These are phyloP conservation scores for Tromatobia lineatoria DNA, from an alignment of 2,888 invertebrate species.

Conservation along the genomic window DNA sequence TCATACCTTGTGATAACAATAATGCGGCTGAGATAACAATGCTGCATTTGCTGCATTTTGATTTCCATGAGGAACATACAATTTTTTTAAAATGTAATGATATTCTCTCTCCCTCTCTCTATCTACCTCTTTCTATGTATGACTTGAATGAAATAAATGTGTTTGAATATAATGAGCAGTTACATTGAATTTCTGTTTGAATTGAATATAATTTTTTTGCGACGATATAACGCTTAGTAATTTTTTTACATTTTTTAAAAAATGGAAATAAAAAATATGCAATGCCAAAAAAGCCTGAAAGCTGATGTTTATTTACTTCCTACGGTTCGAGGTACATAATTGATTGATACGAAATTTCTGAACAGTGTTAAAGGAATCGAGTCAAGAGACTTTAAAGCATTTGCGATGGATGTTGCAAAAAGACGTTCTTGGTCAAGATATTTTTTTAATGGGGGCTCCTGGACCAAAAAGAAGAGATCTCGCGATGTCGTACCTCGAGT, in stretches of 20 bases:
- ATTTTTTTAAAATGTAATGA: no score
- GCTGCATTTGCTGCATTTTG: no score
- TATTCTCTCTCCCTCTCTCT: no score
- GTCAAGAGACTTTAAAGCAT: constrained; percentile 92
- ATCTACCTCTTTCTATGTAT: no score
- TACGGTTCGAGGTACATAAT: not conserved
- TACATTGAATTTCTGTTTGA: no score
- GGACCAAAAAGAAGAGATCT: constrained; percentile 93
- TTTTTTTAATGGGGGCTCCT: constrained; percentile 97
- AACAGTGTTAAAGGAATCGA: constrained; percentile 87
- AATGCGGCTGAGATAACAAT: no score
- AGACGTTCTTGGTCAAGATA: constrained; percentile 96
- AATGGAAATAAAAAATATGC: not conserved
- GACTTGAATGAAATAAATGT: no score
- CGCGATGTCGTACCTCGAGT: constrained; percentile 95
- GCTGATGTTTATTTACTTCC: not conserved
- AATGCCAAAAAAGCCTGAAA: not conserved
- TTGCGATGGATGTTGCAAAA: constrained; percentile 99
- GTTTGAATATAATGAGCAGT: no score
- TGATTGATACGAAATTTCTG: not conserved
- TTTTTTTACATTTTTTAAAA: no score
- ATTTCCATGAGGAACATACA: no score
- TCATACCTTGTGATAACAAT: not conserved
- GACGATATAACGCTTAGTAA: no score
- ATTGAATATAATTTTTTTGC: no score